Conservation (phyloP, 2,888 invertebrate species). For the Rotaria macrura region DNA sequence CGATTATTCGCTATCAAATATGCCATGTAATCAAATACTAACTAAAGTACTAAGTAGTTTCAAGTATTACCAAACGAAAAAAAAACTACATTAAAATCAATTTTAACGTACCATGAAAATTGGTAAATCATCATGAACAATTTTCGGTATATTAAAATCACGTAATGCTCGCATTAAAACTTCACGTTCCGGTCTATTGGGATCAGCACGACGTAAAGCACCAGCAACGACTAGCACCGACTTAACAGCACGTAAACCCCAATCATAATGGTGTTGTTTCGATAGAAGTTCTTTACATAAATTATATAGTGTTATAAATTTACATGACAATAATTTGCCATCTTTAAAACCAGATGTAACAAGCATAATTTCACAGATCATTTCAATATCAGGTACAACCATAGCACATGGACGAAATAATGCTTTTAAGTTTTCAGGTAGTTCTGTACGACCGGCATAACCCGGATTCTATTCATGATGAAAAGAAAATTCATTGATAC, state of each 20-base stretch:
- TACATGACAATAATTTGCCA: conserved; percentile 77
- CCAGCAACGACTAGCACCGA: conserved; percentile 90
- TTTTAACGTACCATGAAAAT: conserved; percentile 65
- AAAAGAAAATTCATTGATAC: not conserved
- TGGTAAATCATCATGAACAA: conserved; percentile 82
- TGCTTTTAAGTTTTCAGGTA: conserved; percentile 51
- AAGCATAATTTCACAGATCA: conserved; percentile 94
- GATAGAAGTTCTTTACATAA: conserved; percentile 83
- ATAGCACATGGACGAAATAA: conserved; percentile 80
- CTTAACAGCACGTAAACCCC: conserved; percentile 89
- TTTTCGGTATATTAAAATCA: conserved; percentile 90
- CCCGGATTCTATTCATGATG: conserved; percentile 60
- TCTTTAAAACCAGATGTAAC: conserved; percentile 94
- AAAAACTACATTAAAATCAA: not conserved
- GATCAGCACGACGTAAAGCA: conserved; percentile 82
- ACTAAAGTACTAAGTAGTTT: too few relatives aligned
- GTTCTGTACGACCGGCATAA: conserved; percentile 69
- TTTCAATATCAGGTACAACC: conserved; percentile 91
- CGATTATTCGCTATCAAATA: too few relatives aligned
- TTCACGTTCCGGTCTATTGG: conserved; percentile 85
- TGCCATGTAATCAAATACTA: too few relatives aligned
- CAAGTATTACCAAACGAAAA: too few relatives aligned
- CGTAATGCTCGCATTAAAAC: conserved; percentile 82
- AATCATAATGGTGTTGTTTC: conserved; percentile 82
- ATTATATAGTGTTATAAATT: conserved; percentile 87